Percentiles rank a stretch among this genome's conserved stretches.
Evolutionary conservation across 2,113 vertebrate genomes (phyloP).

Genomic region (Bujurquina vittata): DNA sequence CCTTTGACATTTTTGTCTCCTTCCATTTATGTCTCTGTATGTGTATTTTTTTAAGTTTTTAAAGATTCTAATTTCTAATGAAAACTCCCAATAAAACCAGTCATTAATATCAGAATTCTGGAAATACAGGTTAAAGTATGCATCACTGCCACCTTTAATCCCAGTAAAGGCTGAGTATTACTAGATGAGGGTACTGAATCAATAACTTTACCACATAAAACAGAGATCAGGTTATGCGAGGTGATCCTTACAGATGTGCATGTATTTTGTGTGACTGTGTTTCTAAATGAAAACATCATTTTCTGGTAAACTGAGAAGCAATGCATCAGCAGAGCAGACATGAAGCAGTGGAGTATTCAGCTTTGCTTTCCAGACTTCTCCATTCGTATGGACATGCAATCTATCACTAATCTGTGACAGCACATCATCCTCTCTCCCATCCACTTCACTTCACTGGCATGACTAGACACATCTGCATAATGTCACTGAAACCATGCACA

Average conservation of each 20-base stretch:
- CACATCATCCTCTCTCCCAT: not conserved
- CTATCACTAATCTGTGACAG: constrained; percentile 31
- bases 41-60: not conserved
- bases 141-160: not conserved
- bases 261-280: not conserved
- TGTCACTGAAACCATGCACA: constrained; percentile 34
- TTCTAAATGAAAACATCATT: not conserved
- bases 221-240: not conserved
- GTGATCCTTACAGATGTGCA: not conserved
- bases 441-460: constrained; percentile 9
- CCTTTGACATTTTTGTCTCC: no score
- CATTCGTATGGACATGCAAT: not conserved
- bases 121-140: not conserved
- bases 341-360: not conserved
- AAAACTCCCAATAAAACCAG: not conserved
- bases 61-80: not conserved
- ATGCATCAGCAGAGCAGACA: not conserved
- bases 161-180: not conserved
- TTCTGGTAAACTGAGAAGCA: not conserved
- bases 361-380: constrained; percentile 3
- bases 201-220: not conserved
- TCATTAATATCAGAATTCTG: not conserved
- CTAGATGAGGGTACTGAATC: not conserved
- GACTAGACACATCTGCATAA: constrained; percentile 50
- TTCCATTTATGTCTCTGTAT: rapidly evolving